These are phyloP conservation scores for Sericinus montela DNA, from an alignment of 2,888 invertebrate genomes.

Conservation along the genomic window DNA sequence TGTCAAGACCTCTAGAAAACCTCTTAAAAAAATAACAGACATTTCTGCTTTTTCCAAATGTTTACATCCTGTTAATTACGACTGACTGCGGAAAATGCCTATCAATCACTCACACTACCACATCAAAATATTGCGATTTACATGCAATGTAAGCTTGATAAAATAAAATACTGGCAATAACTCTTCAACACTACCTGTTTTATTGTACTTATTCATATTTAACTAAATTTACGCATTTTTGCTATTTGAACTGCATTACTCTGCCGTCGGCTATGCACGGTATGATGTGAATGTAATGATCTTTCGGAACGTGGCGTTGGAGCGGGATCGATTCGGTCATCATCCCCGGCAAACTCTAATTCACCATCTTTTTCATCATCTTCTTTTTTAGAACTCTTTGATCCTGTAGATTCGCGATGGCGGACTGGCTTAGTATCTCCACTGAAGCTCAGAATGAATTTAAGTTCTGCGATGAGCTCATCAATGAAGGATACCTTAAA, in stretches of 20 bases:
- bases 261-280: slow-evolving; percentile 58
- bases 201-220: background rate
- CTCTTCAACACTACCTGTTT: no score
- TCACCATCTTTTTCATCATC: slow-evolving; percentile 38
- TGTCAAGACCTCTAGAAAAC: no score
- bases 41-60: no score
- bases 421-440: slow-evolving; percentile 84
- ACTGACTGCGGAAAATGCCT: no score
- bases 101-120: no score
- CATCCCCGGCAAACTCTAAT: slow-evolving; percentile 36
- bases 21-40: no score
- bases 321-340: slow-evolving; percentile 36
- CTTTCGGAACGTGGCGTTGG: slow-evolving; percentile 56
- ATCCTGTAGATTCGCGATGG: slow-evolving; percentile 61
- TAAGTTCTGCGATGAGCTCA: slow-evolving; percentile 84
- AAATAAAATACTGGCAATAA: no score
- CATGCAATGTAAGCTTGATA: no score
- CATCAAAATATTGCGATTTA: no score
- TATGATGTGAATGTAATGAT: slow-evolving; percentile 59
- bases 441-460: slow-evolving; percentile 84
- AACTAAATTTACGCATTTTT: slow-evolving; percentile 56
- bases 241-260: slow-evolving; percentile 68
- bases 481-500: slow-evolving; percentile 81
- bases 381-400: slow-evolving; percentile 42
- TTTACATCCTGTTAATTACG: no score